A percentile compares a stretch with the other conserved stretches of the same genome.
Evolutionary conservation across 2,888 invertebrate species (phyloP).

Genomic region (Phalera bucephala): DNA sequence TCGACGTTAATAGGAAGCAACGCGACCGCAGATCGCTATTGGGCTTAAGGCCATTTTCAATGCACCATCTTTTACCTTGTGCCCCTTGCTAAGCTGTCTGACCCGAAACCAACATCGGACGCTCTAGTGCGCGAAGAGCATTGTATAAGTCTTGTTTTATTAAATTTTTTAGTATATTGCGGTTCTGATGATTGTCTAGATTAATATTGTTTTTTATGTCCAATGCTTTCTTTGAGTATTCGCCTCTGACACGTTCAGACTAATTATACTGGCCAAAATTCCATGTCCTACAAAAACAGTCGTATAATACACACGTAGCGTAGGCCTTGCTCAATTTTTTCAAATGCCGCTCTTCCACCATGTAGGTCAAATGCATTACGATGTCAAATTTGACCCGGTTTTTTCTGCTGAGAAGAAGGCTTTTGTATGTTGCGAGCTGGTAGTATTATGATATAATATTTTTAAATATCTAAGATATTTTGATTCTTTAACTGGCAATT

Average conservation of each 20-base stretch:
- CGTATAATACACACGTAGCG: constrained; percentile 29
- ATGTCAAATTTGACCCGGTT: constrained; percentile 73
- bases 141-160: constrained; percentile 21
- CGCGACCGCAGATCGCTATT: constrained; percentile 76
- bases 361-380: constrained; percentile 75
- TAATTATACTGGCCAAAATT: constrained; percentile 16
- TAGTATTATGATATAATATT: constrained; percentile 18
- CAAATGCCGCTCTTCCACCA: constrained; percentile 59
- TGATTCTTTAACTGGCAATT: no score
- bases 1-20: constrained; percentile 80
- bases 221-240: no score
- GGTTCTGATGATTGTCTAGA: no score
- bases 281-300: constrained; percentile 26
- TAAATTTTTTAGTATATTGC: no score
- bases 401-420: constrained; percentile 43
- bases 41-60: constrained; percentile 82
- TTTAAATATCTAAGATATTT: constrained; percentile 3
- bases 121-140: constrained; percentile 43
- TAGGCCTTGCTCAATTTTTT: constrained; percentile 55
- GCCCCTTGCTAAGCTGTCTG: constrained; percentile 73
- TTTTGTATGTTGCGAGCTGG: constrained; percentile 27
- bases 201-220: no score
- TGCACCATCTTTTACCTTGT: constrained; percentile 84
- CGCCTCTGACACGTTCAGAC: no score
- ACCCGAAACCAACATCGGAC: constrained; percentile 62